These are phyloP conservation scores for Castor canadensis DNA, from an alignment of 2,113 vertebrate species.

Conservation along the genomic window DNA sequence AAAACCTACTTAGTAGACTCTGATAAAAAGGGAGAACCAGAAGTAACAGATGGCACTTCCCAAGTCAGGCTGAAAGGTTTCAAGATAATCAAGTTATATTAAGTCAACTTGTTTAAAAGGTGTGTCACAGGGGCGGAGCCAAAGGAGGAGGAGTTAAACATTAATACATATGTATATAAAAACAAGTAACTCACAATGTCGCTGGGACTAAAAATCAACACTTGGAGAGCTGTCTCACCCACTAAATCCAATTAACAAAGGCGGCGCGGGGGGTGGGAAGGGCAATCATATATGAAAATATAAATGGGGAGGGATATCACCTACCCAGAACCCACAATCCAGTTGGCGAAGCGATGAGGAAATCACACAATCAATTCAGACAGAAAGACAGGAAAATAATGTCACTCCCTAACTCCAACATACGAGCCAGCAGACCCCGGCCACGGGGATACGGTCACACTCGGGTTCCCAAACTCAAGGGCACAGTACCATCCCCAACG, in stretches of 20 bases:
- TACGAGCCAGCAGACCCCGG: neutral
- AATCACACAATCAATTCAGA: constrained; percentile 23
- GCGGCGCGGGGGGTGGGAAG: neutral
- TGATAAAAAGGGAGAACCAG: neutral
- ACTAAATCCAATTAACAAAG: constrained; percentile 8
- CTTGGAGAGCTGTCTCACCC: neutral
- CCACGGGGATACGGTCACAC: neutral
- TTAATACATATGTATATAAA: neutral
- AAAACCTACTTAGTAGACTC: constrained; percentile 16
- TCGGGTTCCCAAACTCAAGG: constrained; percentile 56
- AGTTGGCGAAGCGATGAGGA: neutral
- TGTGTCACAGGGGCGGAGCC: constrained; percentile 66
- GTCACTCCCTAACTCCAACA: constrained; percentile 40
- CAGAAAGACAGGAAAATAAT: constrained; percentile 51
- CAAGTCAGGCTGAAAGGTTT: constrained; percentile 51
- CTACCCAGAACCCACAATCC: constrained; percentile 37
- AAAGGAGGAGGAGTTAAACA: constrained; percentile 41
- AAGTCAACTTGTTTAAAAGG: constrained; percentile 61
- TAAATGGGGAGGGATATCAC: neutral
- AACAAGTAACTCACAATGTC: constrained; percentile 10
- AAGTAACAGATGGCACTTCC: constrained; percentile 37
- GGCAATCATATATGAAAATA: neutral
- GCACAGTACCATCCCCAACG: neutral
- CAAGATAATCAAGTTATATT: constrained; percentile 63
- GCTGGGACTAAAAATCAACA: neutral